phyloP scores from a whole-genome alignment of 2,888 invertebrate species.

The Drosophila stalkeri region DNA sequence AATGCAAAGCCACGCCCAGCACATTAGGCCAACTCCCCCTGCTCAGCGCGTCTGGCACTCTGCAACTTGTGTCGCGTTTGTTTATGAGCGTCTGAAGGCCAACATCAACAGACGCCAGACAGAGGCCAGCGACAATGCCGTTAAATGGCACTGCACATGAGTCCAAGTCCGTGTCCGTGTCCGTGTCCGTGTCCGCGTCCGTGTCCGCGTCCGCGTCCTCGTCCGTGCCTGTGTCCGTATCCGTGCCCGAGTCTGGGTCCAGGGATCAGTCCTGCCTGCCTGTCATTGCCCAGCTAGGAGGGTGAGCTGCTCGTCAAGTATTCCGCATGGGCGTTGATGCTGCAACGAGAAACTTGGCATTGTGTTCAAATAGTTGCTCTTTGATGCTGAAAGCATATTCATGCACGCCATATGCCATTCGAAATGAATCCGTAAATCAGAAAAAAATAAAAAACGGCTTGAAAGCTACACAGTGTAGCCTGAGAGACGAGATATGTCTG shows the following conservation, averaged over 20 bases:
- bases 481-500: not conserved
- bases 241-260: slow-evolving; percentile 3
- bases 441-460: not conserved
- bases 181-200: not conserved
- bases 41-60: slow-evolving; percentile 26
- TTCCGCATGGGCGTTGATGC: slow-evolving; percentile 2
- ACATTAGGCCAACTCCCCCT: slow-evolving; percentile 55
- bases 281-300: slow-evolving; percentile 17
- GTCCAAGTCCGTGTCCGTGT: slow-evolving; percentile 7
- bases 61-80: slow-evolving; percentile 59
- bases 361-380: slow-evolving; percentile 17
- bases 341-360: slow-evolving; percentile 19
- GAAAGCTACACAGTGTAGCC: not conserved
- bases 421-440: not conserved
- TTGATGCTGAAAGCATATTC: slow-evolving; percentile 1
- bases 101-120: slow-evolving; percentile 49
- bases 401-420: not conserved
- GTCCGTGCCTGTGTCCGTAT: not conserved
- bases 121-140: slow-evolving; percentile 48
- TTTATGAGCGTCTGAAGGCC: slow-evolving; percentile 76
- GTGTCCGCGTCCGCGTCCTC: not conserved
- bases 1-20: slow-evolving; percentile 74
- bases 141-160: slow-evolving; percentile 45
- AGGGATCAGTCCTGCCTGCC: slow-evolving; percentile 29
- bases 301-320: slow-evolving; percentile 5